Base-by-base conservation (phyloP, 2,113 vertebrate species). In the Solenodon paradoxus region DNA sequence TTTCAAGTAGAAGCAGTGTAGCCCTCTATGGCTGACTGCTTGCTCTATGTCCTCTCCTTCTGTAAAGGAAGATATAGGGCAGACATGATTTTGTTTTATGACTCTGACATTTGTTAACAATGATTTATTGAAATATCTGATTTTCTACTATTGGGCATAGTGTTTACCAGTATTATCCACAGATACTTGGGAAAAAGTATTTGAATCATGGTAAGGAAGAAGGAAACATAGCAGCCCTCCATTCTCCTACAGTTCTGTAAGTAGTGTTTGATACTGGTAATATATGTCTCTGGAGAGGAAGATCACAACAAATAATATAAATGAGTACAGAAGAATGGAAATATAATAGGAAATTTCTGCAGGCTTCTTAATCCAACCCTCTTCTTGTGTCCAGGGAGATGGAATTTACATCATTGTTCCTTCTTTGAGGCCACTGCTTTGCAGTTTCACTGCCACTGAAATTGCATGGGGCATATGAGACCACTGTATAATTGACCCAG, bases 201-300 rank as follows among this genome's bases (percentile, higher is more conserved):
- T 95, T 96, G 90, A 74, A 72, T 86, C 24, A 38, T 77, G 69
- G 68, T 55, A 71, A 80, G 69, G 22, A 85, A 88, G 59, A 47
- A 89, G 88, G 2, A 77, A 93, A 71, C 53, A 88, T 8, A n/a
- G 69, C 12, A 49, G 22, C 61, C 12, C 20, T 87, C 22, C 3
- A 20, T 64, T 82, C 35, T 66, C 66, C 24, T 87, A 24, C 83
- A 69, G 40, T 71, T 71, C 35, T 89, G 3, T 64, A 90, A 59
- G 47, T 42, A 24, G 24, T 96, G 82, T 95, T 92, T 94, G 68
- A 82, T 96, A 7, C 79, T 86, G 90, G 86, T 96, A 88, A 83
- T 74, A 8, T 10, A 19, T 42, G 95, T 95, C 95, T 96, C 95
- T 55, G 92, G 94, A 97, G 97, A 97, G 90, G 81, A 97, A 97